Conservation (phyloP, 1,140 invertebrate species). For the Ceratosolen fusciceps region DNA sequence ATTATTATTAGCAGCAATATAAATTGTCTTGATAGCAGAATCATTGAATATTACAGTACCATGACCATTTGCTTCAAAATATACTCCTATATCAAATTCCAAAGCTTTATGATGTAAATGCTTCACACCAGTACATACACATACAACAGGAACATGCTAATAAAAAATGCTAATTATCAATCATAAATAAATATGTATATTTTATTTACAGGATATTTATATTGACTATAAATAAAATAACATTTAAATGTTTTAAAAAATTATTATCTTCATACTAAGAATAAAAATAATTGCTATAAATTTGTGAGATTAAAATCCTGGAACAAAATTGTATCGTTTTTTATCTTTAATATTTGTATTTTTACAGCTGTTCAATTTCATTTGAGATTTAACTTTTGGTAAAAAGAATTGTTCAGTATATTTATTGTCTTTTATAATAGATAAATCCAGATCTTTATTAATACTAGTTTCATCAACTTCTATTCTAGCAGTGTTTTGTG, state of each 20-base stretch:
- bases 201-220: not conserved
- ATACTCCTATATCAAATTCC: conserved; percentile 95
- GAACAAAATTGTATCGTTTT: conserved; percentile 32
- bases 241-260: not conserved
- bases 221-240: too few relatives aligned
- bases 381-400: conserved; percentile 52
- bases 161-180: conserved; percentile 55
- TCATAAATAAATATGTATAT: conserved; percentile 4
- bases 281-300: conserved; percentile 6
- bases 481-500: conserved; percentile 53
- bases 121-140: conserved; percentile 97
- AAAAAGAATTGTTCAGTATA: conserved; percentile 50
- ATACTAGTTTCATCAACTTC: conserved; percentile 53
- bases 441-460: conserved; percentile 2
- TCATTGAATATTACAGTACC: conserved; percentile 91
- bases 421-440: conserved; percentile 46
- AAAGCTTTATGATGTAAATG: conserved; percentile 94
- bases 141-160: conserved; percentile 89
- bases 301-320: conserved; percentile 42
- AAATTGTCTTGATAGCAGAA: conserved; percentile 74
- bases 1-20: conserved; percentile 60
- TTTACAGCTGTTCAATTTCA: conserved; percentile 23
- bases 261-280: conserved; percentile 2
- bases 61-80: conserved; percentile 99
- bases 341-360: conserved; percentile 6